Conservation (phyloP, 92 coral and sea anemone genomes). For the Epizoanthus scotinus region DNA sequence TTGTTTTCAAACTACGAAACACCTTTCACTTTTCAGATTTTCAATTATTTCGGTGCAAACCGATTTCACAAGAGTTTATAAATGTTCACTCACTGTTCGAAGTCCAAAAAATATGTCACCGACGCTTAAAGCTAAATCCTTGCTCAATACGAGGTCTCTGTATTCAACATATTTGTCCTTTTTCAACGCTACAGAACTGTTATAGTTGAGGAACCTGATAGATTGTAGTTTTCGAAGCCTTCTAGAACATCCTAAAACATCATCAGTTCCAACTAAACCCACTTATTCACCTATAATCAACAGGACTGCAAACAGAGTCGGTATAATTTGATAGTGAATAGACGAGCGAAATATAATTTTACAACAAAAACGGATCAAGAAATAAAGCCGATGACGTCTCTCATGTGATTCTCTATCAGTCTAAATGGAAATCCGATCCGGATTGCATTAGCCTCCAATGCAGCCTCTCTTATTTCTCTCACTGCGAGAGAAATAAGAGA, state of each 20-base stretch:
- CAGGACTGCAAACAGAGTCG: not conserved
- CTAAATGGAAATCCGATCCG: no score
- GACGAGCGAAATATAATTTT: not conserved
- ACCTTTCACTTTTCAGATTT: not conserved
- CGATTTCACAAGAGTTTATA: not conserved
- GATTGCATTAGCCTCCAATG: no score
- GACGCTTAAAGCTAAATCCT: not conserved
- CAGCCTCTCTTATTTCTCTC: no score
- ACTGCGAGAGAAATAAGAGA: no score
- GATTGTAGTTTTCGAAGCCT: not conserved
- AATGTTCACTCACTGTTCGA: not conserved
- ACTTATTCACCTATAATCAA: not conserved
- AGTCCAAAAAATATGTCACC: not conserved
- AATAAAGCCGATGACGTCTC: not conserved
- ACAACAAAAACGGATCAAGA: not conserved
- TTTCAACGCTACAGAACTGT: not conserved
- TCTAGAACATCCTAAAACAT: not conserved
- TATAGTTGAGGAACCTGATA: not conserved
- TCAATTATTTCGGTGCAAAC: not conserved
- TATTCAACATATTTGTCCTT: not conserved
- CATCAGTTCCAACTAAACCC: not conserved
- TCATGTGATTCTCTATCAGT: no score
- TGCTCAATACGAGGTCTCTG: not conserved
- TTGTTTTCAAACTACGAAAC: not conserved
- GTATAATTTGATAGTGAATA: not conserved